Conservation (phyloP, 2,113 vertebrate species). For the Eclectus roratus region DNA sequence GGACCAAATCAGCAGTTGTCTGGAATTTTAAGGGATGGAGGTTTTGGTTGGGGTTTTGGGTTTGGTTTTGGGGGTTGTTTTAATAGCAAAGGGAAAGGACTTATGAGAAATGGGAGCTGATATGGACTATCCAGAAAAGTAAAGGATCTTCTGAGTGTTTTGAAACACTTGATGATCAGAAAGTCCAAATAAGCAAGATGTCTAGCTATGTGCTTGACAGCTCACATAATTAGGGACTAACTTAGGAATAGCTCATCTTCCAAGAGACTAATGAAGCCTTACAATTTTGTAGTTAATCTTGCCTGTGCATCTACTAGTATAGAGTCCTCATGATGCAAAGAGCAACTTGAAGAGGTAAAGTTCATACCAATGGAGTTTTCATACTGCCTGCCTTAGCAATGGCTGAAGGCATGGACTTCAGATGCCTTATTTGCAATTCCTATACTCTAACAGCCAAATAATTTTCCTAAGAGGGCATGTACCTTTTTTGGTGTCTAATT, state of each 20-base stretch:
- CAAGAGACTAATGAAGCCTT: neutral
- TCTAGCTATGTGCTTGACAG: neutral
- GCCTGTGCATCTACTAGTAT: too few relatives aligned
- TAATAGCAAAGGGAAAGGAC: neutral
- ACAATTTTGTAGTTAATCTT: neutral
- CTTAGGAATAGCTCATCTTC: neutral
- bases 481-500: neutral
- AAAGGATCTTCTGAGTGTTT: neutral
- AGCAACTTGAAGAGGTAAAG: neutral
- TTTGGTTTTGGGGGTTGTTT: neutral
- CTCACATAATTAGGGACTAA: neutral
- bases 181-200: neutral
- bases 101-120: neutral
- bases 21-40: neutral
- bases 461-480: neutral
- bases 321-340: neutral
- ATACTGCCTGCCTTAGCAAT: neutral
- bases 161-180: neutral
- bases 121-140: neutral
- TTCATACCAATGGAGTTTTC: neutral
- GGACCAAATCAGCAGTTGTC: rapidly evolving
- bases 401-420: neutral
- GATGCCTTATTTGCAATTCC: neutral
- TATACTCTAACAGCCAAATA: neutral
- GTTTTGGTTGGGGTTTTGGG: neutral